Base-by-base conservation (phyloP, 2,113 vertebrate genomes). In the Elachura formosa region DNA sequence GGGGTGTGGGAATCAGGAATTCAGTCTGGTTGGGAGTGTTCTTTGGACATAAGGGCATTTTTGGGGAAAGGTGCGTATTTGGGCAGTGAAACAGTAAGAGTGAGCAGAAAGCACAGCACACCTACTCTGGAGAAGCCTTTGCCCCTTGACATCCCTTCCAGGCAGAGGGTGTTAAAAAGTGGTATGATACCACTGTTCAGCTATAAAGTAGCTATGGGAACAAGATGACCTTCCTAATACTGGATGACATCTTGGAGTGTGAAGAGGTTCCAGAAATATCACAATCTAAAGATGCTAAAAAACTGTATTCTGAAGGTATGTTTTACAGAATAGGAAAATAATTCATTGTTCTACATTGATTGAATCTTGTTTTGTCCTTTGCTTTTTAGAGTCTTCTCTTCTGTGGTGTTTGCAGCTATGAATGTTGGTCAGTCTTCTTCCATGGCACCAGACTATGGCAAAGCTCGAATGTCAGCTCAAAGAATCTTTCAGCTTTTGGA, bases 401-500 rank as follows among this genome's bases (percentile, higher is more conserved):
- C 95, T 21, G 61, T 97, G 82, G 68, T 96, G 69, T 94, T 94
- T 92, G 82, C 93, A 88, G 88, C 96, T 72, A 93, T 97, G 87
- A 95, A 96, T 78, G 89, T 97, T 59, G 97, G 95, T 84, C 96
- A 95, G 63, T 85, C 93, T 56, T 87, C 93, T 79, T 96, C 96
- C 71, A 52, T 97, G 78, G 94, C 77, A 96, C 94, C 95, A 95
- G 95, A 98, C 84, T 98, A 95, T 84, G 88, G 94, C 40, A 97
- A 97, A 97, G 91, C 92, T 90, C 97, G 52, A 95, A 29, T 93
- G 20, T 91, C 89, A 93, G 91, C 89, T 26, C 97, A 95, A 92
- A 96, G 83, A 93, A 97, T 96, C 67, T 97, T 97, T 66, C 82
- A 95, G 8, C 97, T 97, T 94, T 86, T 97, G 76, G 73, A 93